These are phyloP conservation scores for Petrolisthes manimaculis DNA, from an alignment of 2,888 invertebrate species.

Conservation along the genomic window DNA sequence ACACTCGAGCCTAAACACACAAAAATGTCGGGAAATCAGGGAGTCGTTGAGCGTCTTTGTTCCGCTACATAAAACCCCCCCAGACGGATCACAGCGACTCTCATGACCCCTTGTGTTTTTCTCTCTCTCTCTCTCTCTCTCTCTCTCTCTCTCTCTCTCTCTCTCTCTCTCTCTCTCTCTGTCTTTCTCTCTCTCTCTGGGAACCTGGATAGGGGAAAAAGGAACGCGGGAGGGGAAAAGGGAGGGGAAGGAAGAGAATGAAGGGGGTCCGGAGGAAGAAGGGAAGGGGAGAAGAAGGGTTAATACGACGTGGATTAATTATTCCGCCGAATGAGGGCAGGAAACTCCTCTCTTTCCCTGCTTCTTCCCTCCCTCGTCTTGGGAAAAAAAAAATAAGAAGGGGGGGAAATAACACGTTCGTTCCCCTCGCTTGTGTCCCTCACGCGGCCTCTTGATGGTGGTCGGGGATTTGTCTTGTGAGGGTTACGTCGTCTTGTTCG, in stretches of 20 bases:
- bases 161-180: background rate
- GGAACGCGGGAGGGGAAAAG: background rate
- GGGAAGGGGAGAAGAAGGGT: slow-evolving; percentile 23
- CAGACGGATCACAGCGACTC: slow-evolving; percentile 33
- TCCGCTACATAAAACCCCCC: slow-evolving; percentile 27
- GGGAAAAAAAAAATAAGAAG: slow-evolving; percentile 15
- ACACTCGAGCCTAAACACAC: slow-evolving; percentile 27
- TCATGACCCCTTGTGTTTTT: slow-evolving; percentile 42
- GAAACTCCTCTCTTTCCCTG: slow-evolving; percentile 28
- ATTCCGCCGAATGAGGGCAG: slow-evolving; percentile 42
- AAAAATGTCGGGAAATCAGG: slow-evolving; percentile 21
- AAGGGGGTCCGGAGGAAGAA: background rate
- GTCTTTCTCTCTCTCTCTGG: slow-evolving; percentile 24
- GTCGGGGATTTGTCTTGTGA: slow-evolving; percentile 42
- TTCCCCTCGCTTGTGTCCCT: slow-evolving; percentile 40
- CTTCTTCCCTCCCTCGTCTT: slow-evolving; percentile 27
- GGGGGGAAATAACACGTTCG: slow-evolving; percentile 41
- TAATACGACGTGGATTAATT: slow-evolving; percentile 55
- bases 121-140: background rate
- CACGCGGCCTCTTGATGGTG: slow-evolving; percentile 36
- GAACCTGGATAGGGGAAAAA: slow-evolving; percentile 32
- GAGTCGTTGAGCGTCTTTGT: slow-evolving; percentile 34
- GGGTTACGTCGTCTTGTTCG: background rate
- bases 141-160: background rate
- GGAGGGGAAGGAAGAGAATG: background rate